A percentile compares a stretch with the other conserved stretches of the same genome.
These are phyloP conservation scores for Pitangus sulphuratus DNA, from an alignment of 2,797 vertebrate species.

Conservation along the genomic window DNA sequence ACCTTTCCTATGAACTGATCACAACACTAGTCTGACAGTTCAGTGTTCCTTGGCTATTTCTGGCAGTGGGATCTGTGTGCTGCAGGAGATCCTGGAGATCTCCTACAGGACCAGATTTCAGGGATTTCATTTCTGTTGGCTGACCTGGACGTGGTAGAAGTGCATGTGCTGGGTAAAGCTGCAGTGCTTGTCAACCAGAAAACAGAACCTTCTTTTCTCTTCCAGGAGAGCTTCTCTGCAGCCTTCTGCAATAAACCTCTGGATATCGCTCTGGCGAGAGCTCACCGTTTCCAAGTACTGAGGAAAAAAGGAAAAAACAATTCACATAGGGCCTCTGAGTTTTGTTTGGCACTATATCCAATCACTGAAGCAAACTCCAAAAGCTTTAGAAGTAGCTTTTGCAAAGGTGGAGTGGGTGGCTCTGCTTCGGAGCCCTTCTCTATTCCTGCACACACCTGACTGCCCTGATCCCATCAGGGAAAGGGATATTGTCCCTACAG, in stretches of 20 bases:
- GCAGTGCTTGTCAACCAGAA: constrained; percentile 97
- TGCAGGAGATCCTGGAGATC: background rate
- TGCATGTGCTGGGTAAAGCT: constrained; percentile 85
- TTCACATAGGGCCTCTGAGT: background rate
- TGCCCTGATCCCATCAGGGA: background rate
- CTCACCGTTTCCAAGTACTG: constrained; percentile 90
- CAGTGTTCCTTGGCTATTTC: background rate
- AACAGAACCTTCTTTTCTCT: constrained; percentile 96
- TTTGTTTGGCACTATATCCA: background rate
- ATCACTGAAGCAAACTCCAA: background rate
- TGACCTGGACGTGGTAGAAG: constrained; percentile 89
- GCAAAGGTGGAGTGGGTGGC: background rate
- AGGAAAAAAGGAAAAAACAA: background rate
- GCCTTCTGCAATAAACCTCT: constrained; percentile 92
- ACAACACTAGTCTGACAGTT: background rate
- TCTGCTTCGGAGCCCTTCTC: background rate
- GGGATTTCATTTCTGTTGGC: background rate
- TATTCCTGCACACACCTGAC: background rate
- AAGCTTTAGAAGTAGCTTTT: background rate
- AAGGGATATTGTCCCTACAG: background rate
- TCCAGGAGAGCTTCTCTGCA: constrained; percentile 94
- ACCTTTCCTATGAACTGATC: background rate
- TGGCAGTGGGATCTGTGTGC: background rate
- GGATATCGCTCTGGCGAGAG: constrained; percentile 93
- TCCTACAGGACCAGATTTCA: background rate